phyloP scores from a whole-genome alignment of 2,113 vertebrate species.

The Muntiacus muntjak region DNA sequence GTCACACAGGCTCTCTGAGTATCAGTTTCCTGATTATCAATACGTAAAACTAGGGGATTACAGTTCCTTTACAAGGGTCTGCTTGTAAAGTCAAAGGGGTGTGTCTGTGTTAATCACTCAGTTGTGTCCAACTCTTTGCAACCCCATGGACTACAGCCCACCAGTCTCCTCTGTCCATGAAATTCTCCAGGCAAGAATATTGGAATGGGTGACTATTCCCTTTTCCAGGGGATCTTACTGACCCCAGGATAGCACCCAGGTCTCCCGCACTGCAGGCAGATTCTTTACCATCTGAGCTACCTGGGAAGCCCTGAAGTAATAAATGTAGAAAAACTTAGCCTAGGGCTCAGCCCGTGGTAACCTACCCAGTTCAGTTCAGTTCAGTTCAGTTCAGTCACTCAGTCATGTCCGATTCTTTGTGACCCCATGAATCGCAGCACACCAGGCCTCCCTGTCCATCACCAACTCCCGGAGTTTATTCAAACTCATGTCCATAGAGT shows the following conservation, averaged over 20 bases:
- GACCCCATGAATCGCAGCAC: too few species aligned
- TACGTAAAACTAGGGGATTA: too few species aligned
- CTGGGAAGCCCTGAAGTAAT: accelerated
- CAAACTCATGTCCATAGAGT: too few species aligned
- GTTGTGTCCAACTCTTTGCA: accelerated
- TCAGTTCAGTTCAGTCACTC: accelerated
- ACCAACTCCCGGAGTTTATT: too few species aligned
- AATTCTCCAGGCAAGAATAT: neutral
- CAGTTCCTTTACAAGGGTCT: neutral
- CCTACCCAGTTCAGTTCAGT: accelerated
- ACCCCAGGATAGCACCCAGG: neutral
- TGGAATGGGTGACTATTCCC: neutral
- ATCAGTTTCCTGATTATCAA: neutral
- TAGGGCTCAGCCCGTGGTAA: accelerated
- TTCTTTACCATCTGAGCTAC: neutral
- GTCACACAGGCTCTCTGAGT: accelerated
- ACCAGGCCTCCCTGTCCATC: too few species aligned
- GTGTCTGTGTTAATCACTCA: neutral
- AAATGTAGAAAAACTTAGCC: accelerated
- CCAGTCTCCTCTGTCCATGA: neutral
- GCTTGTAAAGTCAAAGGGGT: neutral
- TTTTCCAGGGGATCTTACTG: neutral
- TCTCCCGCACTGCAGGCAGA: accelerated
- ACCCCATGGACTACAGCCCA: neutral
- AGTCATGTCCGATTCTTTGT: too few species aligned